Percentiles rank a stretch among this genome's conserved stretches.
Evolutionary conservation across 1,140 invertebrate genomes (phyloP).

Genomic region (Pachypsylla venusta): DNA sequence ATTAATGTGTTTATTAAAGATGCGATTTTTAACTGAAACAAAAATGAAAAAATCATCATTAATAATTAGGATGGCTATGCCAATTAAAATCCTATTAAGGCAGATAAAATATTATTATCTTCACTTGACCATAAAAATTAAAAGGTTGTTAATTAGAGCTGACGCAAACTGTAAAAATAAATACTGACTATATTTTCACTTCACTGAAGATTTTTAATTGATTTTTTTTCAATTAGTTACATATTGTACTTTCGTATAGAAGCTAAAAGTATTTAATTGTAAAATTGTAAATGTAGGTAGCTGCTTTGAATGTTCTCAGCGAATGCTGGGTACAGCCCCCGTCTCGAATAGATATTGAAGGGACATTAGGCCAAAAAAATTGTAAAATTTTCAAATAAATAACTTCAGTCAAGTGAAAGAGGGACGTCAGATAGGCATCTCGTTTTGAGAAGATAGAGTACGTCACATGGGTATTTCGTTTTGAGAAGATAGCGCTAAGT

Average conservation of each 20-base stretch:
- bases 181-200: no score
- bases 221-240: not conserved
- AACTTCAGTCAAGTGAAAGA: no score
- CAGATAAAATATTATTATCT: no score
- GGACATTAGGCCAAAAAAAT: not conserved
- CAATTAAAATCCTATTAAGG: no score
- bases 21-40: not conserved
- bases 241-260: not conserved
- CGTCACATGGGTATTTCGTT: no score
- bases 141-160: no score
- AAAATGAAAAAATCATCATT: not conserved
- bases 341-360: not conserved
- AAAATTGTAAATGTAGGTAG: not conserved
- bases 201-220: no score
- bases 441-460: no score
- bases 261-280: not conserved
- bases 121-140: no score
- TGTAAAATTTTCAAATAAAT: not conserved
- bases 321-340: not conserved
- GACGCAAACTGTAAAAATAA: no score
- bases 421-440: no score
- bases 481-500: no score
- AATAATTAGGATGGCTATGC: not conserved
- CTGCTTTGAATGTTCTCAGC: not conserved
- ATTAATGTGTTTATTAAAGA: not conserved